A percentile compares a stretch with the other conserved stretches of the same genome.
Evolutionary conservation across 2,113 vertebrate species (phyloP).

Genomic region (Macrotus californicus): DNA sequence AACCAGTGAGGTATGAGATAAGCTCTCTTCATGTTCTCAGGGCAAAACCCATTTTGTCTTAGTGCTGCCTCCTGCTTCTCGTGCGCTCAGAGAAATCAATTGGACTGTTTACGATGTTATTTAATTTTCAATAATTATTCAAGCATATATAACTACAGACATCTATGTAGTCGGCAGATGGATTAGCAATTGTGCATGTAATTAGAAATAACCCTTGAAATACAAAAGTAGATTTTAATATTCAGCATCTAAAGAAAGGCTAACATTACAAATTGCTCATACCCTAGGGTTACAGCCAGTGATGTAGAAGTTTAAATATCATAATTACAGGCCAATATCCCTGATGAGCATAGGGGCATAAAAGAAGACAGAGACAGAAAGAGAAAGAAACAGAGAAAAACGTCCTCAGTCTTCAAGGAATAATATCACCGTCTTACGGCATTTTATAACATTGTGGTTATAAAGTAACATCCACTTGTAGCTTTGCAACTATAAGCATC

Average conservation of each 20-base stretch:
- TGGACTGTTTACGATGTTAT: slow-evolving; percentile 81
- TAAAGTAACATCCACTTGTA: background rate
- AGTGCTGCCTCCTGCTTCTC: slow-evolving; percentile 63
- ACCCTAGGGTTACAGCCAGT: slow-evolving; percentile 47
- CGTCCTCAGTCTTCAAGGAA: background rate
- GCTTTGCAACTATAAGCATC: background rate
- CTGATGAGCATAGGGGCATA: background rate
- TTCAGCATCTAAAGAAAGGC: slow-evolving; percentile 70
- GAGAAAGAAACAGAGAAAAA: background rate
- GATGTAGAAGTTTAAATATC: slow-evolving; percentile 55
- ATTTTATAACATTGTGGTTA: background rate
- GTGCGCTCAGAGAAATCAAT: slow-evolving; percentile 77
- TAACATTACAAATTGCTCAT: slow-evolving; percentile 63
- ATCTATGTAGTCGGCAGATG: slow-evolving; percentile 81
- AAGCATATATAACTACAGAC: slow-evolving; percentile 79
- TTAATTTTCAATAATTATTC: slow-evolving; percentile 84
- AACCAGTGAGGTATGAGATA: slow-evolving; percentile 38
- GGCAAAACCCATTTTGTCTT: slow-evolving; percentile 69
- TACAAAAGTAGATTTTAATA: slow-evolving; percentile 75
- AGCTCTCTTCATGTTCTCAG: slow-evolving; percentile 63
- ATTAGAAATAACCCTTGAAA: slow-evolving; percentile 81
- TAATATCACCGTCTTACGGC: background rate
- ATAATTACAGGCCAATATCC: background rate
- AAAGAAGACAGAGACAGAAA: background rate
- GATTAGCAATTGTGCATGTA: slow-evolving; percentile 85